These are phyloP conservation scores for Macrotrachela quadricornifera DNA, from an alignment of 1,140 invertebrate species.

Conservation along the genomic window DNA sequence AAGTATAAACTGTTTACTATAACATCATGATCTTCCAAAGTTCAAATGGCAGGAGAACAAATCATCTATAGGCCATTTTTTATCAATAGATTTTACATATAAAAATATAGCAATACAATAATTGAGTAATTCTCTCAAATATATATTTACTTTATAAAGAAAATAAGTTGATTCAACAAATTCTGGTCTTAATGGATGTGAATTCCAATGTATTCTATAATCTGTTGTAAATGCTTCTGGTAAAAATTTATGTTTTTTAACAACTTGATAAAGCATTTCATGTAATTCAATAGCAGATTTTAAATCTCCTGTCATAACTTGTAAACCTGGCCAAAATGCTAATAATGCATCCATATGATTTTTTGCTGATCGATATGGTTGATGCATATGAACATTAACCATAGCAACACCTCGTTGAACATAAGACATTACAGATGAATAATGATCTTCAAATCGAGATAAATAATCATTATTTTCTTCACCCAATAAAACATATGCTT, in stretches of 20 bases:
- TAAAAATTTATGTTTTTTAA: slow-evolving; percentile 83
- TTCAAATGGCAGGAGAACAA: no score
- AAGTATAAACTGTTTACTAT: no score
- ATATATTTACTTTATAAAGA: slow-evolving; percentile 39
- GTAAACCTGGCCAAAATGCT: slow-evolving; percentile 79
- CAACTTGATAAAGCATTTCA: slow-evolving; percentile 60
- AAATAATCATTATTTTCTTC: slow-evolving; percentile 51
- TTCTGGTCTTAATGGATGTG: slow-evolving; percentile 83
- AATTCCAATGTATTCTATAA: slow-evolving; percentile 75
- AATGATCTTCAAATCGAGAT: slow-evolving; percentile 72
- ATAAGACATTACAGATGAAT: slow-evolving; percentile 54
- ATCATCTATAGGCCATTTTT: no score
- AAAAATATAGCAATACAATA: no score
- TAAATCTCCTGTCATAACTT: slow-evolving; percentile 70
- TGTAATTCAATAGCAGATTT: slow-evolving; percentile 90
- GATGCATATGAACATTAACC: slow-evolving; percentile 88
- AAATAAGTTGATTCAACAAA: slow-evolving; percentile 96
- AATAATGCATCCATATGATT: slow-evolving; percentile 92
- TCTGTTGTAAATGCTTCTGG: slow-evolving; percentile 46
- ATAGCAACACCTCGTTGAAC: slow-evolving; percentile 24
- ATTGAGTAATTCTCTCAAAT: no score
- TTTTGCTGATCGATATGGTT: slow-evolving; percentile 67
- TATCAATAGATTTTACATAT: no score
- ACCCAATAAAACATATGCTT: slow-evolving; percentile 54
- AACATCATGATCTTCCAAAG: no score